Conservation (phyloP, 2,797 vertebrate species). For the Paedocypris micromegethes region DNA sequence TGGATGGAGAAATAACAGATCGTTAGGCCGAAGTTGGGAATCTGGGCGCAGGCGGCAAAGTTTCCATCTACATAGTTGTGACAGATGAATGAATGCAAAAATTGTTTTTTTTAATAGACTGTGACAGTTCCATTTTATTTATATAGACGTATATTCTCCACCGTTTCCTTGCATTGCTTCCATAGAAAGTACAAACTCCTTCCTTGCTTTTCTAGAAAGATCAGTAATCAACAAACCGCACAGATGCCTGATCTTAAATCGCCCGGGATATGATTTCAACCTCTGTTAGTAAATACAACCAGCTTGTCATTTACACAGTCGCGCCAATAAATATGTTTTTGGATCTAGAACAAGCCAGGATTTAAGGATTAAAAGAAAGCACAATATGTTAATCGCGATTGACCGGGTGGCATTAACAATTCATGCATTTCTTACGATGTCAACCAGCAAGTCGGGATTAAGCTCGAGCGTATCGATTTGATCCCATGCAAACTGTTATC, state of each 20-base stretch:
- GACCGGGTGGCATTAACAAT: neutral
- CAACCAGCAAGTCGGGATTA: neutral
- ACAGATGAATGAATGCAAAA: neutral
- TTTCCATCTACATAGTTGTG: neutral
- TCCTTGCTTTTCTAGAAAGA: neutral
- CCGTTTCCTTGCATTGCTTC: constrained; percentile 8
- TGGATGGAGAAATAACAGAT: too few relatives aligned
- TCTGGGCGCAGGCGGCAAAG: neutral
- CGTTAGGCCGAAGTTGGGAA: too few relatives aligned
- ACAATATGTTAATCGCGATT: neutral
- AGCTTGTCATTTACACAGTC: too few relatives aligned
- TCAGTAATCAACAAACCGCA: too few relatives aligned
- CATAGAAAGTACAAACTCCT: neutral
- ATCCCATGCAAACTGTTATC: too few relatives aligned
- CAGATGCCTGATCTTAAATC: too few relatives aligned
- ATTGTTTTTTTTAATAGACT: neutral
- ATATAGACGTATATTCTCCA: neutral
- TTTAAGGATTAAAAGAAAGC: constrained; percentile 4
- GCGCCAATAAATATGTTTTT: too few relatives aligned
- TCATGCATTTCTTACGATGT: constrained; percentile 4
- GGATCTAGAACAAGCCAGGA: too few relatives aligned
- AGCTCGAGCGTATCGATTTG: neutral
- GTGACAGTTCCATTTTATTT: neutral
- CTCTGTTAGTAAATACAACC: too few relatives aligned
- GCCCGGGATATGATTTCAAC: too few relatives aligned